Percentiles rank a stretch among this genome's conserved stretches.
Evolutionary conservation across 1,140 invertebrate species (phyloP).

Genomic region (Hyposmocoma kahamanoa): DNA sequence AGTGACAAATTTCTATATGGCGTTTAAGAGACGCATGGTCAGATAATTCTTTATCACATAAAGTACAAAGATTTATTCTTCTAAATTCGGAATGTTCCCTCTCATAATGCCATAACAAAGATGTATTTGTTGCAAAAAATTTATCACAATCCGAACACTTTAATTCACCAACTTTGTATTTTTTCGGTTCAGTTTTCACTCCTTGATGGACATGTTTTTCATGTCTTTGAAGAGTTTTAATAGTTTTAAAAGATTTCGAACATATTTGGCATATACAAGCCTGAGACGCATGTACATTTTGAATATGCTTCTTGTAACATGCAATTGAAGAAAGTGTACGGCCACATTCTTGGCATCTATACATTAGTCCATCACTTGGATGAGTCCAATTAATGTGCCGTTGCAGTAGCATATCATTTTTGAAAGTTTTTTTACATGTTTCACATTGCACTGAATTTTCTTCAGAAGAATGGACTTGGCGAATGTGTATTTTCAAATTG

Average conservation of each 20-base stretch:
- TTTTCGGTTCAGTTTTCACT: constrained; percentile 1
- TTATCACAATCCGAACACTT: constrained; percentile 7
- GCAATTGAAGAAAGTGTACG: neutral
- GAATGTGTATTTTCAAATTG: constrained; percentile 9
- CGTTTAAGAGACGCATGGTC: constrained; percentile 1
- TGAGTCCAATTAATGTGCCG: constrained; percentile 12
- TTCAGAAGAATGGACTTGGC: constrained; percentile 8
- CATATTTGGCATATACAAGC: constrained; percentile 4
- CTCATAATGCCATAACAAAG: constrained; percentile 8
- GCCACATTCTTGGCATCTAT: constrained; percentile 7
- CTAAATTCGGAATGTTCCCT: neutral
- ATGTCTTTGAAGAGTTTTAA: constrained; percentile 3
- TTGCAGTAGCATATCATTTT: constrained; percentile 9
- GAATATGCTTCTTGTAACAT: constrained; percentile 10
- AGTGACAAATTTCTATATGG: constrained; percentile 11
- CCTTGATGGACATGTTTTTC: constrained; percentile 1
- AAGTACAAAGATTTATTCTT: neutral
- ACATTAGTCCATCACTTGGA: constrained; percentile 7
- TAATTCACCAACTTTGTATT: constrained; percentile 3
- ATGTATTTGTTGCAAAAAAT: constrained; percentile 3
- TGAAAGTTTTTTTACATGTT: constrained; percentile 9
- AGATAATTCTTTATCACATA: constrained; percentile 8
- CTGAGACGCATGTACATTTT: constrained; percentile 6
- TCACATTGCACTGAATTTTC: constrained; percentile 1
- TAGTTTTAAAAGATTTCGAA: constrained; percentile 7